A percentile compares a stretch with the other conserved stretches of the same genome.
Evolutionary conservation across 2,888 invertebrate species (phyloP).

Genomic region (Catocala fraxini): DNA sequence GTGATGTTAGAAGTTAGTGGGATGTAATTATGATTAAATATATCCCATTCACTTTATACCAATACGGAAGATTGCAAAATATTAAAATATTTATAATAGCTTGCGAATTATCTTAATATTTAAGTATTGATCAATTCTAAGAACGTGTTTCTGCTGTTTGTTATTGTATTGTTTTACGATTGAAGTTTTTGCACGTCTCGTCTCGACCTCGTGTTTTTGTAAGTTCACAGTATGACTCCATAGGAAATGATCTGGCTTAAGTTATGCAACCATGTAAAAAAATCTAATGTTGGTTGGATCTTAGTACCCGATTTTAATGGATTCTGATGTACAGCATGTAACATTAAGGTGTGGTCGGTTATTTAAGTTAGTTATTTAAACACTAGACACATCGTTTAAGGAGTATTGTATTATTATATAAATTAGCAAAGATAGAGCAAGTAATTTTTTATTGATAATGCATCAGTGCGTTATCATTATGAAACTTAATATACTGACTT

Average conservation of each 20-base stretch:
- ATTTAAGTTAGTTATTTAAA: too few species aligned
- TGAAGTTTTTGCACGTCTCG: constrained; percentile 36
- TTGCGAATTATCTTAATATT: background rate
- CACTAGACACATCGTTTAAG: too few species aligned
- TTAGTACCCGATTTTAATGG: background rate
- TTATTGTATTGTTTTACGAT: constrained; percentile 40
- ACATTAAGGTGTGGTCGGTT: too few species aligned
- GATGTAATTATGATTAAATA: too few species aligned
- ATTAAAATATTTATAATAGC: background rate
- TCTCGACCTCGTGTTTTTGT: constrained; percentile 42
- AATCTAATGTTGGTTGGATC: background rate
- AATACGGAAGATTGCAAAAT: background rate
- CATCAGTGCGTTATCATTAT: too few species aligned
- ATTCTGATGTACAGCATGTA: too few species aligned
- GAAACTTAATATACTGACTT: too few species aligned
- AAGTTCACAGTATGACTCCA: constrained; percentile 18
- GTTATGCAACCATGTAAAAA: constrained; percentile 1
- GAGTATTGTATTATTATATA: too few species aligned
- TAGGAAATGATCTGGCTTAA: constrained; percentile 26
- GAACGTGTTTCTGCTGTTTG: constrained; percentile 36
- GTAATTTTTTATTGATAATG: too few species aligned
- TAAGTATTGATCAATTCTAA: constrained; percentile 1
- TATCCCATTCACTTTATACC: background rate
- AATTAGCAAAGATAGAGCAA: too few species aligned
- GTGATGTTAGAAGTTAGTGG: too few species aligned